Evolutionary conservation across 30 jellyfish, hydroid and myxozoan species (phyloP).

Genomic region (Cassiopea andromeda): DNA sequence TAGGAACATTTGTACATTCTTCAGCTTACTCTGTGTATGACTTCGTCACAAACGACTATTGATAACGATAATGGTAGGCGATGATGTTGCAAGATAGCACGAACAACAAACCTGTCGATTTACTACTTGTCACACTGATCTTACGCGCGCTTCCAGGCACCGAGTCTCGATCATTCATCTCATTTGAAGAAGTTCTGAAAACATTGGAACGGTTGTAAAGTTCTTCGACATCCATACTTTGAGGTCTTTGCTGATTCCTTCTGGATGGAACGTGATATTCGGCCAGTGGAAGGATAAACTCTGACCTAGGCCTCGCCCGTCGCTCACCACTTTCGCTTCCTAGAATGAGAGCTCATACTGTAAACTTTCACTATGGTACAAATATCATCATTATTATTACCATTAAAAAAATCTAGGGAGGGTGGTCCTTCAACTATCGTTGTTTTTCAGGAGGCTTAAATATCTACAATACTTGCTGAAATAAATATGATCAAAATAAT

Average conservation of each 20-base stretch:
- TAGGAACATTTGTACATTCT: too few species aligned
- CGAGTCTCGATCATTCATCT: slow-evolving; percentile 40
- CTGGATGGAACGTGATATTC: slow-evolving; percentile 41
- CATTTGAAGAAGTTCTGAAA: slow-evolving; percentile 34
- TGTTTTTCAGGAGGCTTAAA: too few species aligned
- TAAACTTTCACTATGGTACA: too few species aligned
- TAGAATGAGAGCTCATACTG: slow-evolving; percentile 1
- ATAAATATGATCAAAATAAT: too few species aligned
- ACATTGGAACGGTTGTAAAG: slow-evolving; percentile 14
- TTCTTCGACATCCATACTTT: slow-evolving; percentile 63
- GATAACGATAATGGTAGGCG: too few species aligned
- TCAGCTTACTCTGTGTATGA: too few species aligned
- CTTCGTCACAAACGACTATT: too few species aligned
- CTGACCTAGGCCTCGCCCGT: slow-evolving; percentile 71
- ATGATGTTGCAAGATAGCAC: too few species aligned
- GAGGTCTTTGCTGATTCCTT: slow-evolving; percentile 50
- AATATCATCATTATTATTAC: too few species aligned
- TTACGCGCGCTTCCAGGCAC: slow-evolving; percentile 37
- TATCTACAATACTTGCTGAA: too few species aligned
- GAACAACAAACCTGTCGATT: slow-evolving; percentile 49
- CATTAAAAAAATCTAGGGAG: too few species aligned
- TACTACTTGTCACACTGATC: slow-evolving; percentile 61
- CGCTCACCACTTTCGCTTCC: slow-evolving; percentile 75
- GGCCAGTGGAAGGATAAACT: slow-evolving; percentile 67
- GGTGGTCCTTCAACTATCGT: too few species aligned